Percentiles rank a stretch among this genome's conserved stretches.
phyloP scores from a whole-genome alignment of 2,797 vertebrate genomes.

The Octomys mimax region DNA sequence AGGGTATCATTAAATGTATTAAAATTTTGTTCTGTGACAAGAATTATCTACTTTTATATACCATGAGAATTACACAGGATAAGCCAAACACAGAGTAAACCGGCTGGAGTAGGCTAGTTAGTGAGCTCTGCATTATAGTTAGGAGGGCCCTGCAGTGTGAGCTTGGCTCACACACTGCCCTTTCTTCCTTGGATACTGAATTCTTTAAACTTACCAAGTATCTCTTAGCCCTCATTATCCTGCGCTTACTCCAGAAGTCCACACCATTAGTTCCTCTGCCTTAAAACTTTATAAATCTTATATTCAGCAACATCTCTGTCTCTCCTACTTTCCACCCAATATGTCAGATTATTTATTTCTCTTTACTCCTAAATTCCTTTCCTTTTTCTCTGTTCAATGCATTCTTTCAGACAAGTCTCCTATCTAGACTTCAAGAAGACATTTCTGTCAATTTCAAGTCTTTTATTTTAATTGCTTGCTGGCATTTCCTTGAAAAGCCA shows the following conservation, averaged over 20 bases:
- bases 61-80: background rate
- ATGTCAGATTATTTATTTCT: background rate
- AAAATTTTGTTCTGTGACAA: background rate
- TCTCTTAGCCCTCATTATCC: background rate
- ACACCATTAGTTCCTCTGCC: background rate
- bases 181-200: background rate
- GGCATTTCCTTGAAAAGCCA: conserved; percentile 20
- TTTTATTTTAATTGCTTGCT: background rate
- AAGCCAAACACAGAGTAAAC: background rate
- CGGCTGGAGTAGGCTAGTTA: no score
- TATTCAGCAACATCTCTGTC: conserved; percentile 19
- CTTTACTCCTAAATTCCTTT: conserved; percentile 24
- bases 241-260: background rate
- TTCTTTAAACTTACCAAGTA: background rate
- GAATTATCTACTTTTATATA: background rate
- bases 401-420: background rate
- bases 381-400: background rate
- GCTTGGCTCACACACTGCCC: background rate
- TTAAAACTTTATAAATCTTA: background rate
- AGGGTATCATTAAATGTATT: background rate
- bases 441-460: background rate
- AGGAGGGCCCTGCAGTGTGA: no score
- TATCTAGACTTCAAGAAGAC: background rate
- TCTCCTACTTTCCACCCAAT: background rate
- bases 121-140: background rate